Conservation (phyloP, 2,888 invertebrate species). For the Orchestes rusci region DNA sequence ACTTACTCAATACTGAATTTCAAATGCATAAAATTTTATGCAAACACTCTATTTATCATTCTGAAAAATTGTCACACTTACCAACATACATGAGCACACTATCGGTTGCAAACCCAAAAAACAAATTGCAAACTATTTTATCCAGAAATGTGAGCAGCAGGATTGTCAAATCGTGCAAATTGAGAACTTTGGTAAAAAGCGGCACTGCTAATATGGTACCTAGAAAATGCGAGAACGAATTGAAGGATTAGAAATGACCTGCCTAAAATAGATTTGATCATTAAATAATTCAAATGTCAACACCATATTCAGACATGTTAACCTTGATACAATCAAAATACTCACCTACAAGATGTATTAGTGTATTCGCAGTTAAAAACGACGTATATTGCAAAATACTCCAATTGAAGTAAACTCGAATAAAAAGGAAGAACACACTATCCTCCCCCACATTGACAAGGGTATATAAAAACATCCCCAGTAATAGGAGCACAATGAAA, state of each 20-base stretch:
- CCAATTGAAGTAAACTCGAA: conserved; percentile 53
- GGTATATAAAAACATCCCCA: conserved; percentile 32
- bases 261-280: no score
- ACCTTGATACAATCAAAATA: conserved; percentile 9
- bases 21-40: no score
- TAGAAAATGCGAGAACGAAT: conserved; percentile 22
- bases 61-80: no score
- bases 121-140: conserved; percentile 42
- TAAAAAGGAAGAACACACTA: conserved; percentile 53
- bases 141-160: conserved; percentile 41
- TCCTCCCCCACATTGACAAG: conserved; percentile 47
- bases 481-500: conserved; percentile 32
- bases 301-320: no score
- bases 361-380: conserved; percentile 51
- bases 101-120: conserved; percentile 39
- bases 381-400: conserved; percentile 53
- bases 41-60: no score
- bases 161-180: conserved; percentile 40
- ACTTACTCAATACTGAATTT: no score
- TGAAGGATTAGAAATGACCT: not conserved
- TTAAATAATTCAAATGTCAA: no score
- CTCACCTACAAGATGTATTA: conserved; percentile 52
- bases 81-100: conserved; percentile 39
- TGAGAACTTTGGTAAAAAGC: conserved; percentile 38
- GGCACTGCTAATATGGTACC: conserved; percentile 37